Conservation (phyloP, 2,113 vertebrate genomes). For the Poeciliopsis retropinna region DNA sequence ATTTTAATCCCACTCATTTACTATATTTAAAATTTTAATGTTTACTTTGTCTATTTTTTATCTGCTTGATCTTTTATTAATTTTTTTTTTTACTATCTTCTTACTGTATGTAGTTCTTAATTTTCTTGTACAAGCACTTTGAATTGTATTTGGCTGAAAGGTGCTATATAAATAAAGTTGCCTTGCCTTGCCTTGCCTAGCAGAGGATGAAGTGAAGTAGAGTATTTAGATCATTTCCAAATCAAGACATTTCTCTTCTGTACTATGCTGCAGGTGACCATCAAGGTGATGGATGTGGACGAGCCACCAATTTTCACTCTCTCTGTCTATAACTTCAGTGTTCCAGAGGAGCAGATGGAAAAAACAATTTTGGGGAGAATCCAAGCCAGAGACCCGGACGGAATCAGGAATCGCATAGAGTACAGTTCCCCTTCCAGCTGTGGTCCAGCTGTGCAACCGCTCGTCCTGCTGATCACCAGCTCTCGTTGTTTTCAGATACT, state of each 20-base stretch:
- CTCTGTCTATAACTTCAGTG: conserved; percentile 80
- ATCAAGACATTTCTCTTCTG: background rate
- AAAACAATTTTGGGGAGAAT: conserved; percentile 80
- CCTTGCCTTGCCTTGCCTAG: no score
- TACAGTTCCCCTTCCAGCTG: conserved; percentile 38
- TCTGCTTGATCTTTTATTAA: no score
- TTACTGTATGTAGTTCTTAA: no score
- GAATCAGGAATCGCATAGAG: conserved; percentile 78
- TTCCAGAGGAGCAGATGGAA: conserved; percentile 79
- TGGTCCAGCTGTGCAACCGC: background rate
- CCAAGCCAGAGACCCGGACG: conserved; percentile 85
- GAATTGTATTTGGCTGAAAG: no score
- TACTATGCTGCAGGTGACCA: conserved; percentile 60
- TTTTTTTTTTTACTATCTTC: no score
- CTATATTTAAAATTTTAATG: no score
- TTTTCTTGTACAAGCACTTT: no score
- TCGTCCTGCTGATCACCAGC: background rate
- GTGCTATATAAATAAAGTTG: no score
- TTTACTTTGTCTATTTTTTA: no score
- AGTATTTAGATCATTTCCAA: background rate
- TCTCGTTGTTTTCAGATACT: conserved; percentile 79
- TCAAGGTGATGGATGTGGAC: conserved; percentile 87
- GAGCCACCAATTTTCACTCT: conserved; percentile 88
- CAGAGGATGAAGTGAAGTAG: background rate
- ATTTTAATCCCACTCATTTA: no score